Evolutionary conservation across 2,797 vertebrate species (phyloP).

Genomic region (Lepilemur ruficaudatus): DNA sequence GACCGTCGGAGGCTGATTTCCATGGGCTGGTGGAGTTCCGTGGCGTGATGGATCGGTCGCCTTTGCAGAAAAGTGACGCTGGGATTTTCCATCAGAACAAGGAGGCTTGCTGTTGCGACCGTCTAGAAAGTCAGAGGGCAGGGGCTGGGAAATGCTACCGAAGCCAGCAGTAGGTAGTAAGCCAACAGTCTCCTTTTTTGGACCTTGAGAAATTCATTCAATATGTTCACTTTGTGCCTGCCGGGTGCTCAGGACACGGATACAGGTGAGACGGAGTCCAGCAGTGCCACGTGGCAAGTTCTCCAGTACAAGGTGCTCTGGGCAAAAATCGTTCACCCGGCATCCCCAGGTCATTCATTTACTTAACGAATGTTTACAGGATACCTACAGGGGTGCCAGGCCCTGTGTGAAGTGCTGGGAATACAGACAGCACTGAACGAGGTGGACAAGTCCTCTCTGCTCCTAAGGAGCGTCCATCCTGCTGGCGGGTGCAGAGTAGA

Average conservation of each 20-base stretch:
- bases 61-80: not conserved
- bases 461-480: not conserved
- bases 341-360: not conserved
- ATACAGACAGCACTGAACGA: fast-evolving
- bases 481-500: fast-evolving
- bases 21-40: not conserved
- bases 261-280: fast-evolving
- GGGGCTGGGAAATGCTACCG: not conserved
- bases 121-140: not conserved
- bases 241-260: not conserved
- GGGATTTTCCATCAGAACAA: slow-evolving; percentile 28
- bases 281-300: fast-evolving
- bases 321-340: not conserved
- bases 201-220: not conserved
- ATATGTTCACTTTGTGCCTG: not conserved
- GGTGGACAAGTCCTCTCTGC: not conserved
- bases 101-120: not conserved
- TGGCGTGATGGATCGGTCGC: not conserved
- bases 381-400: not conserved
- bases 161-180: not conserved
- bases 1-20: not conserved
- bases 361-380: not conserved
- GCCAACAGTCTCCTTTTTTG: not conserved
- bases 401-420: not conserved
- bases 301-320: not conserved